Conservation (phyloP, 1,140 invertebrate species). For the Callitettix versicolor region DNA sequence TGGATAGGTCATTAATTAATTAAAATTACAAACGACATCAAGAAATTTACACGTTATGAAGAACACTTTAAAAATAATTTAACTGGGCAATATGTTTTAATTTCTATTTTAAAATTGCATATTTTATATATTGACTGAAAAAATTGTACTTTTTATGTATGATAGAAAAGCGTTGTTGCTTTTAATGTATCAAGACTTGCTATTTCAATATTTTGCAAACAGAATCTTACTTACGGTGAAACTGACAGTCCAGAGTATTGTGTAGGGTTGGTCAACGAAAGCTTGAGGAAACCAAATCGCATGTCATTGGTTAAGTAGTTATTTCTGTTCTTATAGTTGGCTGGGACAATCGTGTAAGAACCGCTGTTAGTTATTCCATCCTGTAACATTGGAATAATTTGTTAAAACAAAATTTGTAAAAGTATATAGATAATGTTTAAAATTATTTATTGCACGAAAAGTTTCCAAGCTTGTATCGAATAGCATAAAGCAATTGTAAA, state of each 20-base stretch:
- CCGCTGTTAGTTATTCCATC: conserved; percentile 50
- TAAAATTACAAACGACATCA: too few relatives aligned
- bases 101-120: too few relatives aligned
- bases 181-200: too few relatives aligned
- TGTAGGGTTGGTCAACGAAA: conserved; percentile 43
- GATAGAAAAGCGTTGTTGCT: too few relatives aligned
- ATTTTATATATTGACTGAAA: too few relatives aligned
- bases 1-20: too few relatives aligned
- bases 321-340: conserved; percentile 52
- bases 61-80: too few relatives aligned
- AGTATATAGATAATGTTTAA: neutral
- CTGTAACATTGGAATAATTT: conserved; percentile 41
- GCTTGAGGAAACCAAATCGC: conserved; percentile 81
- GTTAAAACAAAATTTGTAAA: neutral
- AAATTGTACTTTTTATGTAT: too few relatives aligned
- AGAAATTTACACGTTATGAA: too few relatives aligned
- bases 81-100: too few relatives aligned
- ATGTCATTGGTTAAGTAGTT: conserved; percentile 56
- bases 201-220: too few relatives aligned
- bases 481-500: neutral
- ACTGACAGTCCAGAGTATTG: too few relatives aligned
- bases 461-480: neutral
- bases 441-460: neutral
- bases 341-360: conserved; percentile 52
- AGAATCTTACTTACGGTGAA: conserved; percentile 67